A percentile compares a stretch with the other conserved stretches of the same genome.
phyloP scores from a whole-genome alignment of 2,113 vertebrate genomes.

The Martes martes region DNA sequence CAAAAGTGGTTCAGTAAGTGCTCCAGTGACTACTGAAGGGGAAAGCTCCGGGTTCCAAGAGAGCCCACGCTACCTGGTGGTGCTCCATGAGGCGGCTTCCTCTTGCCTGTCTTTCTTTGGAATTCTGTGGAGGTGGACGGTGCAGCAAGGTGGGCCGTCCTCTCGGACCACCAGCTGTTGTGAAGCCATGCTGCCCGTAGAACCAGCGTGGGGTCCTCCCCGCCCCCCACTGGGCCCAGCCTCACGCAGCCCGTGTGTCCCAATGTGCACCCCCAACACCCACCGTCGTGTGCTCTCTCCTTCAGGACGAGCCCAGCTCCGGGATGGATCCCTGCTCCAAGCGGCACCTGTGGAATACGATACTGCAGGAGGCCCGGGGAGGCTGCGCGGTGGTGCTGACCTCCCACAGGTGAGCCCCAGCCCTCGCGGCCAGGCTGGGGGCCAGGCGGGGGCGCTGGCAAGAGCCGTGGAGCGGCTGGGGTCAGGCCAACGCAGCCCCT shows the following conservation, averaged over 20 bases:
- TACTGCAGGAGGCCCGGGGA: conserved; percentile 75
- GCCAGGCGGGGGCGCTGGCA: neutral
- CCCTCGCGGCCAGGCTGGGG: rapidly evolving
- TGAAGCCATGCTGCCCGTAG: rapidly evolving
- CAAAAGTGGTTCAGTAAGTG: neutral
- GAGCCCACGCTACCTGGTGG: neutral
- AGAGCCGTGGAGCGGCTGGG: rapidly evolving
- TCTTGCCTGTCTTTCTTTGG: neutral
- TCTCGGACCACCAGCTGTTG: neutral
- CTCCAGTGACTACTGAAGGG: neutral
- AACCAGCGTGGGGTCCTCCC: neutral
- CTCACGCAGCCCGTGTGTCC: rapidly evolving
- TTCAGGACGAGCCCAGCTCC: conserved; percentile 84
- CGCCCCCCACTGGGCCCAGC: rapidly evolving
- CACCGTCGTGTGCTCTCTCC: neutral
- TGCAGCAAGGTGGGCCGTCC: neutral
- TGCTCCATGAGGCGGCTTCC: neutral
- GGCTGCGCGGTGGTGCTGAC: conserved; percentile 82
- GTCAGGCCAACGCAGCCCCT: rapidly evolving
- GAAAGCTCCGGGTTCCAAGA: neutral
- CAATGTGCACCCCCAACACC: rapidly evolving
- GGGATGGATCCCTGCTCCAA: conserved; percentile 86
- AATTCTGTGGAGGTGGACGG: neutral
- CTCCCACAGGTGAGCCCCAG: conserved; percentile 79
- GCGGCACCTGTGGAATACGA: conserved; percentile 78